These are phyloP conservation scores for Hemicordylus capensis DNA, from an alignment of 2,113 vertebrate species.

Conservation along the genomic window DNA sequence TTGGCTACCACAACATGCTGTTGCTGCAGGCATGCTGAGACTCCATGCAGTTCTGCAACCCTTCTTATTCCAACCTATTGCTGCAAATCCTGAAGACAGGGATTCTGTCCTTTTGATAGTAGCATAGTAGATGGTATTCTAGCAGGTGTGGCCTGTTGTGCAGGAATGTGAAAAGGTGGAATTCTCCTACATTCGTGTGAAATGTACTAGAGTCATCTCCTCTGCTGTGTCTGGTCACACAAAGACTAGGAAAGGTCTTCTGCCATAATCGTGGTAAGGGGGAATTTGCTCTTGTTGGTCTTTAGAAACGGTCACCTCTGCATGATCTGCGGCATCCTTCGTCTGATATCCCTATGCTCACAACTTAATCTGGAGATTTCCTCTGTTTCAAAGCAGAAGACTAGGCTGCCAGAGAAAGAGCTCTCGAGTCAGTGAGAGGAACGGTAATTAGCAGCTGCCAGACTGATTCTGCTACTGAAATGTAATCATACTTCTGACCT, in stretches of 20 bases:
- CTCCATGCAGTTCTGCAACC: no score
- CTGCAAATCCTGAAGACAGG: no score
- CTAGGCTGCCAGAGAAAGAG: background rate
- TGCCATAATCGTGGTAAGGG: background rate
- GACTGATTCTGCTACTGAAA: background rate
- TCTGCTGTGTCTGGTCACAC: background rate
- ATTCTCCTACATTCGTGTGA: background rate
- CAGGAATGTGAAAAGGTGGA: background rate
- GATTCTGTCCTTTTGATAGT: background rate
- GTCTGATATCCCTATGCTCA: background rate
- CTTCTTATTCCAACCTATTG: no score
- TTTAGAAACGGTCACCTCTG: background rate
- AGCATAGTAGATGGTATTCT: background rate
- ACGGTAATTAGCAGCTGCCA: background rate
- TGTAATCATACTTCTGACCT: constrained; percentile 1
- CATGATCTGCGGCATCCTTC: background rate
- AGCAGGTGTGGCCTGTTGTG: background rate
- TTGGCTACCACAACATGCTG: no score
- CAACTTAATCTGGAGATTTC: background rate
- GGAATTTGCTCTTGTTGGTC: background rate
- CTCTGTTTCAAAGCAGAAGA: background rate
- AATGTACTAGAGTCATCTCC: background rate
- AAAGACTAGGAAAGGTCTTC: no score
- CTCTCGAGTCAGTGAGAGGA: background rate
- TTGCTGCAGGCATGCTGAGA: no score